Percentiles rank a stretch among this genome's conserved stretches.
These are phyloP conservation scores for Dicerorhinus sumatrensis DNA, from an alignment of 2,113 vertebrate genomes.

Conservation along the genomic window DNA sequence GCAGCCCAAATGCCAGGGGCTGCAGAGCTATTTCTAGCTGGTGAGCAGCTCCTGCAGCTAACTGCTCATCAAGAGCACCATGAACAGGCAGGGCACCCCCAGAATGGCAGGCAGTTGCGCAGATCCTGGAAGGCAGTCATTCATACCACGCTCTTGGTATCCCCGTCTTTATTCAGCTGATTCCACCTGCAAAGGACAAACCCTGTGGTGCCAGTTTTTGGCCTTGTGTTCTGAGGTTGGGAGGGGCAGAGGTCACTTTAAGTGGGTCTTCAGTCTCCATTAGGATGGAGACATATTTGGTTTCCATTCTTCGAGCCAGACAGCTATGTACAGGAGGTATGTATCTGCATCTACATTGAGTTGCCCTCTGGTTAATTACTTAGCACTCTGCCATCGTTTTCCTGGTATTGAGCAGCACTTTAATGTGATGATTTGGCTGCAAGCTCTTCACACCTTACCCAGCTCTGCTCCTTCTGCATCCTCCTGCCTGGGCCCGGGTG, in stretches of 20 bases:
- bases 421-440: neutral
- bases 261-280: neutral
- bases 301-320: neutral
- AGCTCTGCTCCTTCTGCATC: neutral
- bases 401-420: neutral
- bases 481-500: neutral
- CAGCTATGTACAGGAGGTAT: neutral
- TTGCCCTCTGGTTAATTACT: neutral
- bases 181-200: too few species aligned
- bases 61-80: neutral
- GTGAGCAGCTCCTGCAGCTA: neutral
- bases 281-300: neutral
- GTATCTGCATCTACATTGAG: neutral
- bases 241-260: neutral
- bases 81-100: neutral
- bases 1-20: neutral
- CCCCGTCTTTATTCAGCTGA: neutral
- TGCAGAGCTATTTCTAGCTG: neutral
- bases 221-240: neutral
- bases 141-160: neutral
- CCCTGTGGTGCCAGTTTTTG: neutral
- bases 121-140: neutral
- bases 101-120: neutral
- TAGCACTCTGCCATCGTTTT: rapidly evolving
- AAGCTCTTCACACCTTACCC: too few species aligned